These are phyloP conservation scores for Virgularia gustaviana DNA, from an alignment of 92 coral and sea anemone genomes.

Conservation along the genomic window DNA sequence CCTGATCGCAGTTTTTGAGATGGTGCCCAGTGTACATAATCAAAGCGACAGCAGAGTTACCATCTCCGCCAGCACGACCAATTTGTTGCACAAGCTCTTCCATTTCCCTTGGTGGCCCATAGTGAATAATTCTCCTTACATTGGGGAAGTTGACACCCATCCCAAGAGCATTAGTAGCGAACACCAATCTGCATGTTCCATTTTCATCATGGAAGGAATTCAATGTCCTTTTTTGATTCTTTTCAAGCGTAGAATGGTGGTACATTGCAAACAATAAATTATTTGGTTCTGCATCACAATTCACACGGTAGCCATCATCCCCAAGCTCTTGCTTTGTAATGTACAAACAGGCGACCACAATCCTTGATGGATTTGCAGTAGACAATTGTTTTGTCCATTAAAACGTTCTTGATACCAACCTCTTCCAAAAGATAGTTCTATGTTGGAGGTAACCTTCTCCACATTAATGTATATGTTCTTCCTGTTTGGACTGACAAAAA, in stretches of 20 bases:
- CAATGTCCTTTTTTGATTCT: slow-evolving; percentile 34
- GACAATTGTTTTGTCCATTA: slow-evolving; percentile 47
- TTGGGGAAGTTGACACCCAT: slow-evolving; percentile 60
- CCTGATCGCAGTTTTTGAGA: slow-evolving; percentile 48
- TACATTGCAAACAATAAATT: slow-evolving; percentile 43
- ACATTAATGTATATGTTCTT: slow-evolving; percentile 15
- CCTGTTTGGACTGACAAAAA: slow-evolving; percentile 31
- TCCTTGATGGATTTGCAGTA: slow-evolving; percentile 53
- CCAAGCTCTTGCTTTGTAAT: slow-evolving; percentile 28
- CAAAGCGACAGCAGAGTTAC: slow-evolving; percentile 42
- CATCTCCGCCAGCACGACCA: slow-evolving; percentile 63
- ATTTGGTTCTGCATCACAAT: not conserved
- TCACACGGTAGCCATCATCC: not conserved
- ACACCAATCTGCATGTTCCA: slow-evolving; percentile 54
- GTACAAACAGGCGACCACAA: slow-evolving; percentile 50
- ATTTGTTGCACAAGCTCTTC: slow-evolving; percentile 57
- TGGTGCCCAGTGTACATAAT: slow-evolving; percentile 47
- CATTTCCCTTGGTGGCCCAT: slow-evolving; percentile 58
- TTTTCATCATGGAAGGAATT: slow-evolving; percentile 3
- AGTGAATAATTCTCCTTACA: slow-evolving; percentile 46
- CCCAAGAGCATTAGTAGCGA: slow-evolving; percentile 69
- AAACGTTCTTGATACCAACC: slow-evolving; percentile 11
- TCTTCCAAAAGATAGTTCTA: slow-evolving; percentile 45
- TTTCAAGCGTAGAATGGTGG: slow-evolving; percentile 50
- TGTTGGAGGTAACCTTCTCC: slow-evolving; percentile 10